Conservation (phyloP, 2,113 vertebrate species). For the Platysternon megacephalum region DNA sequence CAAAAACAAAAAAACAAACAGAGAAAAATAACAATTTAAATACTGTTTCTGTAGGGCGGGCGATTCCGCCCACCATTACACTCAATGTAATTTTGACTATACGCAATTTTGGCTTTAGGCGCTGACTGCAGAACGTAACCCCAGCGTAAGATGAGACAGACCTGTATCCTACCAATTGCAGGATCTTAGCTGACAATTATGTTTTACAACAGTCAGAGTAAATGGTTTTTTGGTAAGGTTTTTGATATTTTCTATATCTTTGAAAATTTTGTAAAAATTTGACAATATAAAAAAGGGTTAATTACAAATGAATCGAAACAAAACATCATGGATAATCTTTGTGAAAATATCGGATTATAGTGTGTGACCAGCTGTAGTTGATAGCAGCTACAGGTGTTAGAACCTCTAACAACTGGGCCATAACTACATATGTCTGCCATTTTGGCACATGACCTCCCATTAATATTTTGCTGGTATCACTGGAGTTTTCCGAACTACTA, state of each 20-base stretch:
- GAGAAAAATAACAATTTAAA: no score
- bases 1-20: no score
- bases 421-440: background rate
- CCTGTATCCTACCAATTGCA: background rate
- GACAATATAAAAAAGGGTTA: fast-evolving
- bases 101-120: no score
- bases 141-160: no score
- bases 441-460: background rate
- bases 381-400: background rate
- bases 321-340: background rate
- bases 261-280: no score
- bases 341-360: background rate
- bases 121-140: no score
- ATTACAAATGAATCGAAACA: background rate
- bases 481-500: fast-evolving
- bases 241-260: no score
- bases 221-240: no score
- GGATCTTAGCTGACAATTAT: background rate
- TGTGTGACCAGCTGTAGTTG: background rate
- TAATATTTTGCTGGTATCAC: fast-evolving
- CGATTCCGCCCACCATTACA: no score
- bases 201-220: no score
- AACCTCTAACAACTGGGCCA: background rate
- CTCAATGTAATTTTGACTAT: no score
- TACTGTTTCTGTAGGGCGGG: no score